phyloP scores from a whole-genome alignment of 2,113 vertebrate species.

The Vulpes vulpes region DNA sequence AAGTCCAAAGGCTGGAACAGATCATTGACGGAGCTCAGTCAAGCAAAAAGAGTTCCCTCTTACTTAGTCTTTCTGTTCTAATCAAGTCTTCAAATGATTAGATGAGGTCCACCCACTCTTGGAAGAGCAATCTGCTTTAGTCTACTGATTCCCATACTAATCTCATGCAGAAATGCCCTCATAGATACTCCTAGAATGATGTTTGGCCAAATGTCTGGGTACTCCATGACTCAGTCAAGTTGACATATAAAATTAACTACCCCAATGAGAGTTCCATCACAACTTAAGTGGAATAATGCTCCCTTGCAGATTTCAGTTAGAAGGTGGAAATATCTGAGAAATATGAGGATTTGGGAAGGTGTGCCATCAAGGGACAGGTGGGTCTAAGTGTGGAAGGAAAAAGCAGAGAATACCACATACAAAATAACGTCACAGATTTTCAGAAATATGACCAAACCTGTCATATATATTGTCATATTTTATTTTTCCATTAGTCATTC shows the following conservation, averaged over 20 bases:
- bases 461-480: neutral
- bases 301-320: neutral
- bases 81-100: neutral
- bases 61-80: neutral
- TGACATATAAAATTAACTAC: neutral
- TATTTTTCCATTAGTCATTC: neutral
- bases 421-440: constrained; percentile 48
- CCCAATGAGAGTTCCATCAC: neutral
- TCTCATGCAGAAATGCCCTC: neutral
- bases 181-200: neutral
- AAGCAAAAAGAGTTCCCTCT: neutral
- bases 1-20: neutral
- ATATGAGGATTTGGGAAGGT: neutral
- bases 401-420: neutral
- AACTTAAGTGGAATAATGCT: too few species aligned
- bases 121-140: neutral
- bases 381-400: neutral
- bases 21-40: neutral
- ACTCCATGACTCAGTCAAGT: neutral
- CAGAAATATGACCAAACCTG: neutral
- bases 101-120: neutral
- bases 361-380: neutral
- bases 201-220: neutral
- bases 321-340: neutral
- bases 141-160: neutral